phyloP scores from a whole-genome alignment of 1,140 invertebrate genomes.

The Trichonephila inaurata region DNA sequence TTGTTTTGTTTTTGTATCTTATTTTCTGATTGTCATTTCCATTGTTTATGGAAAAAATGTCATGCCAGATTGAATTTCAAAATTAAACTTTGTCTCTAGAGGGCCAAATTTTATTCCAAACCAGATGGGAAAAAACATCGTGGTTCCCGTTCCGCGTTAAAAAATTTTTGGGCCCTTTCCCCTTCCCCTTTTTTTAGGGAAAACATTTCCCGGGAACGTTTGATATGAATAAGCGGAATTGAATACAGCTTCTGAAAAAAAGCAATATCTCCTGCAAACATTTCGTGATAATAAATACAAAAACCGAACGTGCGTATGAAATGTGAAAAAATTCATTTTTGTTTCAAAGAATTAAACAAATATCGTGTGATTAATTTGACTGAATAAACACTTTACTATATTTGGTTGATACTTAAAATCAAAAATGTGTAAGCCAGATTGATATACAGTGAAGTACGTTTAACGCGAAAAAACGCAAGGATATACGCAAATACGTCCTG shows the following conservation, averaged over 20 bases:
- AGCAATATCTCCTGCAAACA: neutral
- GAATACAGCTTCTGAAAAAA: neutral
- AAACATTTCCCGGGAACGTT: neutral
- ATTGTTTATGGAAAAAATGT: neutral
- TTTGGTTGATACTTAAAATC: too few relatives aligned
- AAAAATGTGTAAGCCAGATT: too few relatives aligned
- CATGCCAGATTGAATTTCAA: neutral
- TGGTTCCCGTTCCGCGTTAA: neutral
- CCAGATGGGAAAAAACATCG: neutral
- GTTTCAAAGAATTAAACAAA: too few relatives aligned
- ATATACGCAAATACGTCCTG: too few relatives aligned
- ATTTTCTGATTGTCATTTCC: neutral
- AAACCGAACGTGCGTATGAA: too few relatives aligned
- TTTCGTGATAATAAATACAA: neutral
- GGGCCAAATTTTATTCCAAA: neutral
- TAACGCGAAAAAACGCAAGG: too few relatives aligned
- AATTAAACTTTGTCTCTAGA: neutral
- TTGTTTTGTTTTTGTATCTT: too few relatives aligned
- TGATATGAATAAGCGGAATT: neutral
- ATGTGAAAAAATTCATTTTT: too few relatives aligned
- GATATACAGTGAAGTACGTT: too few relatives aligned
- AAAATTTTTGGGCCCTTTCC: neutral
- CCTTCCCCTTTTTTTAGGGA: neutral
- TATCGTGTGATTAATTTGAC: too few relatives aligned
- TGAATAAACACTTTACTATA: too few relatives aligned